Conservation (phyloP, 2,888 invertebrate genomes). For the Pollenia amentaria region DNA sequence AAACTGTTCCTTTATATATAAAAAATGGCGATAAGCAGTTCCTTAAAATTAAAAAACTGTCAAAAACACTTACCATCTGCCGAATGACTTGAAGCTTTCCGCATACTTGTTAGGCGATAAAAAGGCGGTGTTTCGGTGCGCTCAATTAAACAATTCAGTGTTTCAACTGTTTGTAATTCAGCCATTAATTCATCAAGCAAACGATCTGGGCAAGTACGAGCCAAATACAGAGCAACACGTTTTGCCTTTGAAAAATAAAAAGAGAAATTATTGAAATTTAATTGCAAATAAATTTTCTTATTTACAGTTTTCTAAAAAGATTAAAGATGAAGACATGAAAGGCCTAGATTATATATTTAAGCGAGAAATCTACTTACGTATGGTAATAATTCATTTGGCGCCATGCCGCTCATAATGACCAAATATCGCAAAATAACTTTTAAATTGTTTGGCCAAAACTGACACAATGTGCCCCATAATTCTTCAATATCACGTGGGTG, state of each 20-base stretch:
- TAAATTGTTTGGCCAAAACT: slow-evolving; percentile 98
- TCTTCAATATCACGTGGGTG: slow-evolving; percentile 98
- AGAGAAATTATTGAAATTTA: not conserved
- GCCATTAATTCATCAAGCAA: slow-evolving; percentile 98
- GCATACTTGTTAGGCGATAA: slow-evolving; percentile 96
- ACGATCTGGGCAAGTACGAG: slow-evolving; percentile 95
- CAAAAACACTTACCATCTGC: slow-evolving; percentile 85
- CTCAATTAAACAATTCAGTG: slow-evolving; percentile 97
- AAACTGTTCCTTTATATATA: too few relatives aligned
- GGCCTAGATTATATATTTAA: not conserved
- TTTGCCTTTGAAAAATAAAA: slow-evolving; percentile 89
- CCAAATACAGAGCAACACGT: slow-evolving; percentile 96
- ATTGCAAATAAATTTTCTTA: slow-evolving; percentile 2
- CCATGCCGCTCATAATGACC: slow-evolving; percentile 98
- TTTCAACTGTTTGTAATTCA: slow-evolving; percentile 98
- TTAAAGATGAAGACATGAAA: not conserved
- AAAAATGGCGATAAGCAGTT: too few relatives aligned
- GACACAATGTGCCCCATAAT: slow-evolving; percentile 97
- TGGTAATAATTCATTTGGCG: slow-evolving; percentile 96
- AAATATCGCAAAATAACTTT: slow-evolving; percentile 98
- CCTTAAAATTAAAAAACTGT: too few relatives aligned
- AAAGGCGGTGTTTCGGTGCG: slow-evolving; percentile 99
- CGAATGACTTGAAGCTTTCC: slow-evolving; percentile 94
- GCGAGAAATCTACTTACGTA: slow-evolving; percentile 88
- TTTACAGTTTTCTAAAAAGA: too few relatives aligned